These are phyloP conservation scores for Balearica regulorum DNA, from an alignment of 2,797 vertebrate genomes.

Conservation along the genomic window DNA sequence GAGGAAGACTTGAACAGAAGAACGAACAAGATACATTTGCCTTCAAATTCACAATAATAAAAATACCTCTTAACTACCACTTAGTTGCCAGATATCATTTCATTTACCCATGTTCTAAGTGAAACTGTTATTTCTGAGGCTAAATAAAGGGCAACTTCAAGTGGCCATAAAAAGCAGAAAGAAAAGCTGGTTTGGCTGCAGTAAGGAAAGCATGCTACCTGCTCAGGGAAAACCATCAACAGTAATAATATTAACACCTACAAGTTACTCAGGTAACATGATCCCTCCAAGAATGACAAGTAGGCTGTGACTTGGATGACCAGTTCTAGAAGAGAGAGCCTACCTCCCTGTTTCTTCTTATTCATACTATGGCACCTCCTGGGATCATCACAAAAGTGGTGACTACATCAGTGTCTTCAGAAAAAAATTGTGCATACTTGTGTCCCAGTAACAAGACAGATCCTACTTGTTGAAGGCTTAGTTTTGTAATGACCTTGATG, in stretches of 20 bases:
- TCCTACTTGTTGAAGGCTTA: not conserved
- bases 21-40: not conserved
- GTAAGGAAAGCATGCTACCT: not conserved
- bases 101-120: not conserved
- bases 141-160: not conserved
- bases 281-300: not conserved
- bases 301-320: not conserved
- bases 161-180: not conserved
- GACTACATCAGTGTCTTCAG: not conserved
- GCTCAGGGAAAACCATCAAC: not conserved
- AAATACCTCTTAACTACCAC: not conserved
- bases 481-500: not conserved
- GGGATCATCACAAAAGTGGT: not conserved
- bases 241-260: not conserved
- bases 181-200: not conserved
- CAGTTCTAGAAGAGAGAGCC: not conserved
- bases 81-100: not conserved
- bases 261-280: not conserved
- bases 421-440: not conserved
- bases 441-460: not conserved
- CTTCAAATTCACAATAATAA: not conserved
- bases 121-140: not conserved
- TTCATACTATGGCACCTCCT: not conserved
- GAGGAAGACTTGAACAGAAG: constrained; percentile 3
- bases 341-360: not conserved